Evolutionary conservation across 2,888 invertebrate species (phyloP).

Genomic region (Gymnoscelis rufifasciata): DNA sequence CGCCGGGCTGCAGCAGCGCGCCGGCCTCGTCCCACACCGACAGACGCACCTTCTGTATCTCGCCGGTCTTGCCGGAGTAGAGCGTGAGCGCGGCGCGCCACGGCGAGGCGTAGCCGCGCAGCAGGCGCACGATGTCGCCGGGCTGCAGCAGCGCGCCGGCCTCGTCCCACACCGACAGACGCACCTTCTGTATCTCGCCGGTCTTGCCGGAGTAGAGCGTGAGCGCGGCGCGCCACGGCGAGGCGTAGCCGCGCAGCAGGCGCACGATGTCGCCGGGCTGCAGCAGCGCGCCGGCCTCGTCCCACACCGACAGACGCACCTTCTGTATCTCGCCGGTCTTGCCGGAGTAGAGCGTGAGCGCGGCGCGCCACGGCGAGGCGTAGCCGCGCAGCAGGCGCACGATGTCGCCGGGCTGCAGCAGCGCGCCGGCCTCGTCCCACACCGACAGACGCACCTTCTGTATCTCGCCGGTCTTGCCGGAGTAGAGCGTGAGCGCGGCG

Average conservation of each 20-base stretch:
- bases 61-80: constrained; percentile 97
- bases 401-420: constrained; percentile 98
- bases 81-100: constrained; percentile 94
- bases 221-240: constrained; percentile 97
- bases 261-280: constrained; percentile 96
- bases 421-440: constrained; percentile 95
- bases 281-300: constrained; percentile 93
- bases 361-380: constrained; percentile 92
- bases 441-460: constrained; percentile 88
- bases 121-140: constrained; percentile 92
- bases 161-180: constrained; percentile 90
- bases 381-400: constrained; percentile 93
- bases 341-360: too few species aligned
- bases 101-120: constrained; percentile 94
- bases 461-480: constrained; percentile 94
- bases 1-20: constrained; percentile 91
- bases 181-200: constrained; percentile 96
- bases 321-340: constrained; percentile 94
- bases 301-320: constrained; percentile 97
- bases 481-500: constrained; percentile 95
- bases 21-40: constrained; percentile 99
- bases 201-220: constrained; percentile 91
- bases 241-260: constrained; percentile 92
- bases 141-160: constrained; percentile 98
- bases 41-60: constrained; percentile 92